Evolutionary conservation across 2,113 vertebrate species (phyloP).

Genomic region (Monopterus albus): DNA sequence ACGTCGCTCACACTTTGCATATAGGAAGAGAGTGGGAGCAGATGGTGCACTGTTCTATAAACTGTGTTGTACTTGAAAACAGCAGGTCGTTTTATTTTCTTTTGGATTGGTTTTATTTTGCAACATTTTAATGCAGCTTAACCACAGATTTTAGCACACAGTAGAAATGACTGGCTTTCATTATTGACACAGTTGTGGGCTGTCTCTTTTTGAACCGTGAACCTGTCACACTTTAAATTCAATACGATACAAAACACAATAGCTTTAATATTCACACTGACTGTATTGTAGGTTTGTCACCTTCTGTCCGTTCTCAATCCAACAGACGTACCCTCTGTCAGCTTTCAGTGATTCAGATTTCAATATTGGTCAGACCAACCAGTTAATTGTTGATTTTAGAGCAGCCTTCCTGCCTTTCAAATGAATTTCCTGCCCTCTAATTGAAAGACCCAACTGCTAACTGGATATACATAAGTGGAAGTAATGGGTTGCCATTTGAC

Average conservation of each 20-base stretch:
- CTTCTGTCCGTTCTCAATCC: neutral
- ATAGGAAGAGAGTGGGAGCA: constrained; percentile 51
- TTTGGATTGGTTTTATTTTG: constrained; percentile 3
- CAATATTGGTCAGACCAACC: too few relatives aligned
- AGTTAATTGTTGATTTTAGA: neutral
- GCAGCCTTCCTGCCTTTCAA: neutral
- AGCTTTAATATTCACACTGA: neutral
- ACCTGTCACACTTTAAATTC: neutral
- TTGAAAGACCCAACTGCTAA: neutral
- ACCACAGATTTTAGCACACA: neutral
- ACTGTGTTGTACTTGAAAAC: constrained; percentile 24
- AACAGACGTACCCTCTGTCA: neutral
- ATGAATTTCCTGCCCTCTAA: neutral
- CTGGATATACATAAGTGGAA: too few relatives aligned
- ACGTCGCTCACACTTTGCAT: constrained; percentile 48
- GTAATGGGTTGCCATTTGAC: too few relatives aligned
- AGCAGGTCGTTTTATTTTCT: constrained; percentile 40
- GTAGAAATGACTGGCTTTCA: neutral
- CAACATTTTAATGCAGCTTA: neutral
- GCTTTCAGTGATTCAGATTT: neutral
- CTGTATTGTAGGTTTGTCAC: neutral
- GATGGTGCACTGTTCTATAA: neutral
- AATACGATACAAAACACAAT: neutral
- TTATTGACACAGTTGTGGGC: too few relatives aligned
- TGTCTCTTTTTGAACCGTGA: neutral